phyloP scores from a whole-genome alignment of 2,113 vertebrate genomes.

The Antennarius striatus region DNA sequence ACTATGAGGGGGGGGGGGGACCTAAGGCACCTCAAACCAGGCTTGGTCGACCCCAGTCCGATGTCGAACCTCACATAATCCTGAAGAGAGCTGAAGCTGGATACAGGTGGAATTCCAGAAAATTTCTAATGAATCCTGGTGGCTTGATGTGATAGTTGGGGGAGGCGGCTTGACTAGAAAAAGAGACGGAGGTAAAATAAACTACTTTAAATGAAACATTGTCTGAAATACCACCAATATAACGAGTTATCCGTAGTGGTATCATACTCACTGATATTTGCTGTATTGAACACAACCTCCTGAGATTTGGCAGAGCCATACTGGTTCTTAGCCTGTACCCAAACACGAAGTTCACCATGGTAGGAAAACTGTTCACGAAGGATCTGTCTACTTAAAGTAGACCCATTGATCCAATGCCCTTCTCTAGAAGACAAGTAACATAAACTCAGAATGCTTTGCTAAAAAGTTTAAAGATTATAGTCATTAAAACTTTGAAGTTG shows the following conservation, averaged over 20 bases:
- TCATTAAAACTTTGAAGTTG: not conserved
- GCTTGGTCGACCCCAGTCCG: conserved; percentile 8
- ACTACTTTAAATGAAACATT: not conserved
- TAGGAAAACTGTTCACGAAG: not conserved
- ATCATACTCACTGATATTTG: conserved; percentile 61
- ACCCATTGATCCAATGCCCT: not conserved
- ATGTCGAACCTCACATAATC: conserved; percentile 56
- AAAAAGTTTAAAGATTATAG: not conserved
- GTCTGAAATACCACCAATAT: not conserved
- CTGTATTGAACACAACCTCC: conserved; percentile 27
- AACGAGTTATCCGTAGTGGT: not conserved
- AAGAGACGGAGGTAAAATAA: conserved; percentile 5
- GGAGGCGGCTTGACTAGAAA: conserved; percentile 59
- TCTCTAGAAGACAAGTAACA: conserved; percentile 29
- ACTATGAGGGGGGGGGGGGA: not conserved
- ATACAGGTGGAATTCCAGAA: conserved; percentile 46
- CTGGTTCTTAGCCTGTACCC: conserved; percentile 57
- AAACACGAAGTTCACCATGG: conserved; percentile 50
- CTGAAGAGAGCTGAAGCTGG: not conserved
- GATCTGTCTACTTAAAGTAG: conserved; percentile 17
- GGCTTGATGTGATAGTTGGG: conserved; percentile 20
- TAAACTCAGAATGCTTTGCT: not conserved
- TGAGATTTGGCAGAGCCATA: conserved; percentile 41
- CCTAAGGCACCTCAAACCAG: conserved; percentile 66
- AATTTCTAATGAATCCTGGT: conserved; percentile 42